These are phyloP conservation scores for Ridgeia piscesae DNA, from an alignment of 1,140 invertebrate genomes.

Conservation along the genomic window DNA sequence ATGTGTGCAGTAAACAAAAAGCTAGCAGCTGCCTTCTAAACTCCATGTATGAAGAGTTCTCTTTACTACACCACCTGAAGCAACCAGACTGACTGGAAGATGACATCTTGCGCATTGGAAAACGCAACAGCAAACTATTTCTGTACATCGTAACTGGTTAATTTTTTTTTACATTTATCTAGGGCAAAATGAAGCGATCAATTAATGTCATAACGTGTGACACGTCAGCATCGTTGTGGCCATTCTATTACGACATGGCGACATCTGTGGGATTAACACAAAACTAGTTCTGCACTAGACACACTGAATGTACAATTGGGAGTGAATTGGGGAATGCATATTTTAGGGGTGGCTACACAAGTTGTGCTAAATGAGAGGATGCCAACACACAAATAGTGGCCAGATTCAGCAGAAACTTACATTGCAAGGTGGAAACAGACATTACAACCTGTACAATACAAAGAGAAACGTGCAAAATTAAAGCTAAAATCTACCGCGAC, in stretches of 20 bases:
- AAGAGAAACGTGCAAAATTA: neutral
- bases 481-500: neutral
- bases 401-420: neutral
- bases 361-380: too few relatives aligned
- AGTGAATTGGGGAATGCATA: too few relatives aligned
- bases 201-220: too few relatives aligned
- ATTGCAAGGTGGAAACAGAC: neutral
- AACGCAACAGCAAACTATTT: neutral
- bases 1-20: neutral
- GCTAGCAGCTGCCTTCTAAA: neutral
- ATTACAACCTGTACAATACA: neutral
- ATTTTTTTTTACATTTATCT: neutral
- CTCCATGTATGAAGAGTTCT: neutral
- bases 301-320: neutral
- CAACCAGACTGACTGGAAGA: neutral
- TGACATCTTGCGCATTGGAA: neutral
- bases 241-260: neutral
- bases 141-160: neutral
- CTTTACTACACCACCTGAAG: neutral
- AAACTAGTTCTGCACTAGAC: neutral
- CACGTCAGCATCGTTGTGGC: neutral
- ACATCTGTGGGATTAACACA: neutral
- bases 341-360: too few relatives aligned
- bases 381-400: neutral
- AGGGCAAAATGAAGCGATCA: neutral